A percentile compares a stretch with the other conserved stretches of the same genome.
Conservation (phyloP, 2,113 vertebrate genomes). For the Thymallus thymallus region DNA sequence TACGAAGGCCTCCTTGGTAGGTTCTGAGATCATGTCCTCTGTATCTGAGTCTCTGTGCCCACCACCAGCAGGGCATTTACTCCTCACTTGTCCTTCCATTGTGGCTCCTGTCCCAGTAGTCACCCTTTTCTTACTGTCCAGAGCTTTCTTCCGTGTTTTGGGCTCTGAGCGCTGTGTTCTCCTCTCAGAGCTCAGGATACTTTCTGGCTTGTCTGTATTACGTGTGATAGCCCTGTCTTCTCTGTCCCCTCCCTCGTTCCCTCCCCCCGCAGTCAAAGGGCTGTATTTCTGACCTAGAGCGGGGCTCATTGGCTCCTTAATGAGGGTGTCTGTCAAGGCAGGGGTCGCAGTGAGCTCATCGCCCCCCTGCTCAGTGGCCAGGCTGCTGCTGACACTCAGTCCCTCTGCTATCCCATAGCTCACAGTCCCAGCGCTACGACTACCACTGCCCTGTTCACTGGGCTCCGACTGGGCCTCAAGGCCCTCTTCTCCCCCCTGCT, state of each 20-base stretch:
- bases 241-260: constrained; percentile 31
- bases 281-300: constrained; percentile 37
- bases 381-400: constrained; percentile 32
- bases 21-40: neutral
- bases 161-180: constrained; percentile 28
- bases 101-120: neutral
- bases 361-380: constrained; percentile 16
- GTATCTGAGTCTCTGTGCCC: neutral
- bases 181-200: constrained; percentile 31
- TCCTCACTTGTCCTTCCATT: constrained; percentile 53
- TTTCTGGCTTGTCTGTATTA: constrained; percentile 43
- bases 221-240: constrained; percentile 27
- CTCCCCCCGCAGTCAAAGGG: constrained; percentile 26
- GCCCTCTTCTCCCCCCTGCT: constrained; percentile 52
- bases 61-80: constrained; percentile 12
- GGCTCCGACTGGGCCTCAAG: constrained; percentile 55
- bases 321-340: constrained; percentile 50
- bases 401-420: constrained; percentile 61
- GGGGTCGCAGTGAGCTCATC: constrained; percentile 32
- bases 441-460: constrained; percentile 63
- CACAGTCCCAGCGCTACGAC: constrained; percentile 59
- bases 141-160: constrained; percentile 19
- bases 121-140: constrained; percentile 23
- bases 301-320: constrained; percentile 55
- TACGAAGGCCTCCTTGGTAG: constrained; percentile 58